phyloP scores from a whole-genome alignment of 1,140 invertebrate genomes.

The Sesamia nonagrioides region DNA sequence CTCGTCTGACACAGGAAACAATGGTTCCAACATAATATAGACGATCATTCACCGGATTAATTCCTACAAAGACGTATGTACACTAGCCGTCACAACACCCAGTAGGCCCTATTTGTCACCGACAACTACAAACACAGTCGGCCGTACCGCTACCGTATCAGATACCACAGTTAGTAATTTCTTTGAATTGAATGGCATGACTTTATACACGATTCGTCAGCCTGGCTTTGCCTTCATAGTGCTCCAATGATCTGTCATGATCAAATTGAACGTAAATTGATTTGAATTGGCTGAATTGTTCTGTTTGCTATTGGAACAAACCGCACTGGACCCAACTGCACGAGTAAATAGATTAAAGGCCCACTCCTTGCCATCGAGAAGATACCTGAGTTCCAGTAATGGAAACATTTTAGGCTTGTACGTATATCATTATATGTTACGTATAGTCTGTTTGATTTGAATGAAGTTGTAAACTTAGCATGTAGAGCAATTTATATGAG shows the following conservation, averaged over 20 bases:
- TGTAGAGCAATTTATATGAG: too few species aligned
- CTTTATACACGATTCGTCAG: background rate
- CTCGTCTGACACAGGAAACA: background rate
- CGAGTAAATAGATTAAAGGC: too few species aligned
- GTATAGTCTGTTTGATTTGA: too few species aligned
- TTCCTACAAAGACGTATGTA: background rate
- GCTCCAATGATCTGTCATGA: background rate
- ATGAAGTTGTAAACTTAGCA: too few species aligned
- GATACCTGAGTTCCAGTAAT: too few species aligned
- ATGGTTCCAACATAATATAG: background rate
- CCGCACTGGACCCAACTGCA: too few species aligned
- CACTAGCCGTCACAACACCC: background rate
- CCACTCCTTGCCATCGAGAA: too few species aligned
- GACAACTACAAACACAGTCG: background rate
- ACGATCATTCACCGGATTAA: background rate
- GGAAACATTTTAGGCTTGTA: too few species aligned
- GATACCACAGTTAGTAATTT: constrained; percentile 40
- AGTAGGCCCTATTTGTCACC: constrained; percentile 25
- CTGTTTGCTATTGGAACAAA: background rate
- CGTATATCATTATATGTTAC: too few species aligned
- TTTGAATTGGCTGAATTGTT: background rate
- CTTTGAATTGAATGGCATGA: constrained; percentile 6
- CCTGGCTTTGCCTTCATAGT: background rate
- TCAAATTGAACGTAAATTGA: background rate
- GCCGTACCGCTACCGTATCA: background rate